Conservation (phyloP, 2,797 vertebrate genomes). For the Lycodopsis pacificus region DNA sequence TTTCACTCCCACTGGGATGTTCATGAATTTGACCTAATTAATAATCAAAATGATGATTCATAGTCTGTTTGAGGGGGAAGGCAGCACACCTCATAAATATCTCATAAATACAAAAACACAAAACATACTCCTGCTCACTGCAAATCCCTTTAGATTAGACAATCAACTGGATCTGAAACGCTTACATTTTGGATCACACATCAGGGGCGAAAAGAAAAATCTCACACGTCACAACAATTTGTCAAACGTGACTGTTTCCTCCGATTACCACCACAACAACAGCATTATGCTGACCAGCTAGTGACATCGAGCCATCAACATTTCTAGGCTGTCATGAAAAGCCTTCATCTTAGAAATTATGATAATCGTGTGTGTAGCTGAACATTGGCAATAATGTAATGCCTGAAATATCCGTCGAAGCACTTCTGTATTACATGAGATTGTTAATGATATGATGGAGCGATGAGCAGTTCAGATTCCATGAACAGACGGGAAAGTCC, state of each 20-base stretch:
- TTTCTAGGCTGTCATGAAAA: not conserved
- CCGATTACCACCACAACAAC: not conserved
- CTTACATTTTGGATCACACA: not conserved
- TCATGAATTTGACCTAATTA: not conserved
- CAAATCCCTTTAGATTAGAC: not conserved
- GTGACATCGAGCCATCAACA: not conserved
- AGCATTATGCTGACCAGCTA: not conserved
- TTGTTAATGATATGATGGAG: constrained; percentile 1
- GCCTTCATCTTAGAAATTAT: not conserved
- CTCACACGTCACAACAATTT: not conserved
- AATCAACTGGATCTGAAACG: not conserved
- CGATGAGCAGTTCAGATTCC: constrained; percentile 7
- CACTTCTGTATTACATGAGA: constrained; percentile 4
- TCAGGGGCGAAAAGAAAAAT: not conserved
- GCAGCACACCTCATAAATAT: not conserved
- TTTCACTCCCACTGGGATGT: not conserved
- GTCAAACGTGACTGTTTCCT: not conserved
- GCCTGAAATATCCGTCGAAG: constrained; percentile 1
- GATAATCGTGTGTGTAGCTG: not conserved
- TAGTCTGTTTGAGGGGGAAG: not conserved
- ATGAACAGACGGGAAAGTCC: constrained; percentile 28
- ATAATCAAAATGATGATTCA: not conserved
- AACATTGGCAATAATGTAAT: constrained; percentile 11
- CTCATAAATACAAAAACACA: not conserved
- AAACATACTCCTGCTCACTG: not conserved